Percentiles rank a stretch among this genome's conserved stretches.
phyloP scores from a whole-genome alignment of 2,797 vertebrate genomes.

The Calcarius lapponicus region DNA sequence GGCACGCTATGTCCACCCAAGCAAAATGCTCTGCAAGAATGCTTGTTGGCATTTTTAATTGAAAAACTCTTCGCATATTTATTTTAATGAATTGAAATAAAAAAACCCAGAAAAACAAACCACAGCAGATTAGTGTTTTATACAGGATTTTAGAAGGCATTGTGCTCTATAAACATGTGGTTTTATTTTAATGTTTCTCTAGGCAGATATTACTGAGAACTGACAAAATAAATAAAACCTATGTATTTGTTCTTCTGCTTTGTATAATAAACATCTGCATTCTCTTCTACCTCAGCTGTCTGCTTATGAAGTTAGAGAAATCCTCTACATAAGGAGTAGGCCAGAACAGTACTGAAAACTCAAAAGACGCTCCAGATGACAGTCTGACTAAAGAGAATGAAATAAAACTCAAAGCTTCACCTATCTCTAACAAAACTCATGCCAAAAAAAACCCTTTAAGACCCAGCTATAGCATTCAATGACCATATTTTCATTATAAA shows the following conservation, averaged over 20 bases:
- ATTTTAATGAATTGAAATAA: not conserved
- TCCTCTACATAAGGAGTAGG: not conserved
- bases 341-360: not conserved
- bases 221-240: not conserved
- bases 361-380: not conserved
- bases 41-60: not conserved
- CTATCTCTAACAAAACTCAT: not conserved
- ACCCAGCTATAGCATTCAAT: not conserved
- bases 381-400: not conserved
- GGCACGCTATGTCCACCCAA: accelerated
- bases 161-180: not conserved
- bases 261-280: not conserved
- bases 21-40: not conserved
- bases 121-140: not conserved
- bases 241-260: not conserved
- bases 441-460: not conserved
- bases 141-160: not conserved
- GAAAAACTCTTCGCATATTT: not conserved
- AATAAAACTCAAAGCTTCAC: not conserved
- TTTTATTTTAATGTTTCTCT: conserved; percentile 19
- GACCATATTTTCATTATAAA: not conserved
- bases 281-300: not conserved
- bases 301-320: conserved; percentile 2
- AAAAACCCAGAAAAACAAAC: not conserved
- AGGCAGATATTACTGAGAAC: not conserved